Conservation (phyloP, 2,113 vertebrate genomes). For the Calonectris borealis region DNA sequence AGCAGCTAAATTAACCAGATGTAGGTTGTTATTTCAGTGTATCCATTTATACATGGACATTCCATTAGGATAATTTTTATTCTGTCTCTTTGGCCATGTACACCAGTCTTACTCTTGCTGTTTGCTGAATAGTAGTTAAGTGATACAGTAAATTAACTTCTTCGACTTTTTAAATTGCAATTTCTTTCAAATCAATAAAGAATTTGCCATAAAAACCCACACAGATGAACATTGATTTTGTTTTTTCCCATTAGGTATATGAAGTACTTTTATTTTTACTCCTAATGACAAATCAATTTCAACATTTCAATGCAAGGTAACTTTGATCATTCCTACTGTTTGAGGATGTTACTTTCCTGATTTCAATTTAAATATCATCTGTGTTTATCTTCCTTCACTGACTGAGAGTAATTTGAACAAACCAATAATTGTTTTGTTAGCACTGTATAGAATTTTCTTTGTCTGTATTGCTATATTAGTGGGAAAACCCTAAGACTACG, state of each 20-base stretch:
- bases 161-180: not conserved
- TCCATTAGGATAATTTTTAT: not conserved
- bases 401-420: not conserved
- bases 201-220: not conserved
- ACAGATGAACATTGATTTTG: slow-evolving; percentile 15
- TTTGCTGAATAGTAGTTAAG: not conserved
- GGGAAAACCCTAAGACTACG: not conserved
- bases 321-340: slow-evolving; percentile 4
- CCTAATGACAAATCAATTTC: slow-evolving; percentile 64
- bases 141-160: slow-evolving; percentile 32
- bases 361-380: not conserved
- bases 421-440: not conserved
- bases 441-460: not conserved
- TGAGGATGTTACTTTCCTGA: not conserved
- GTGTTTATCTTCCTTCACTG: not conserved
- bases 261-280: slow-evolving; percentile 27
- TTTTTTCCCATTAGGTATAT: not conserved
- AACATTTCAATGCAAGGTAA: slow-evolving; percentile 5
- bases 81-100: not conserved
- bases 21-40: not conserved
- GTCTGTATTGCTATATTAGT: not conserved
- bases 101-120: not conserved
- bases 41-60: not conserved
- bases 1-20: not conserved
- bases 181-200: slow-evolving; percentile 38